A percentile compares a stretch with the other conserved stretches of the same genome.
phyloP scores from a whole-genome alignment of 2,113 vertebrate genomes.

The Prionailurus bengalensis region DNA sequence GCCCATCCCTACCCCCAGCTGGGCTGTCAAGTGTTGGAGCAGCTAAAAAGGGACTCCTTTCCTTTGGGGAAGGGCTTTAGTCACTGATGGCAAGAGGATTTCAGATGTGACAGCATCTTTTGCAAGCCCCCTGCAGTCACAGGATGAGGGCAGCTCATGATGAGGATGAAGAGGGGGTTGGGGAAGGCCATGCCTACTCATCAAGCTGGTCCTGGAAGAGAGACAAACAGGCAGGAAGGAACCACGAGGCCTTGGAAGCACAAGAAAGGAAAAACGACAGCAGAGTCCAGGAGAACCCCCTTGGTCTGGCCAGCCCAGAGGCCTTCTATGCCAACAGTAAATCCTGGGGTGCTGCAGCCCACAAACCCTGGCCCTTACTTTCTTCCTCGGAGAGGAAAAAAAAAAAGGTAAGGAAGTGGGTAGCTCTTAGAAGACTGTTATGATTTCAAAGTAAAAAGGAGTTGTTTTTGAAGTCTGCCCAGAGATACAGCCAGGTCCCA shows the following conservation, averaged over 20 bases:
- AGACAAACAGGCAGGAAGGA: conserved; percentile 67
- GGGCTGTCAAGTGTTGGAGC: background rate
- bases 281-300: conserved; percentile 59
- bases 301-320: conserved; percentile 29
- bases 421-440: conserved; percentile 45
- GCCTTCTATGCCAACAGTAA: conserved; percentile 44
- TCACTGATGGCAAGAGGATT: background rate
- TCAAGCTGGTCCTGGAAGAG: conserved; percentile 43
- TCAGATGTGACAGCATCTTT: conserved; percentile 22
- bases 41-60: background rate
- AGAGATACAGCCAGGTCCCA: conserved; percentile 73
- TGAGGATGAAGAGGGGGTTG: background rate
- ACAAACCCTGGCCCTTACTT: conserved; percentile 6
- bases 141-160: background rate
- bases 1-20: background rate
- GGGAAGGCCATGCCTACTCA: background rate
- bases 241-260: conserved; percentile 62
- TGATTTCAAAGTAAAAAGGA: conserved; percentile 51
- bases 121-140: background rate
- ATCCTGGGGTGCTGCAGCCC: conserved; percentile 24
- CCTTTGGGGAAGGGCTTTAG: background rate
- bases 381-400: background rate
- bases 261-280: conserved; percentile 63
- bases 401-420: conserved; percentile 64
- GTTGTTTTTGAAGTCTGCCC: conserved; percentile 62